Percentiles rank a stretch among this genome's conserved stretches.
Conservation (phyloP, 2,797 vertebrate species). For the Arctocebus calabarensis region DNA sequence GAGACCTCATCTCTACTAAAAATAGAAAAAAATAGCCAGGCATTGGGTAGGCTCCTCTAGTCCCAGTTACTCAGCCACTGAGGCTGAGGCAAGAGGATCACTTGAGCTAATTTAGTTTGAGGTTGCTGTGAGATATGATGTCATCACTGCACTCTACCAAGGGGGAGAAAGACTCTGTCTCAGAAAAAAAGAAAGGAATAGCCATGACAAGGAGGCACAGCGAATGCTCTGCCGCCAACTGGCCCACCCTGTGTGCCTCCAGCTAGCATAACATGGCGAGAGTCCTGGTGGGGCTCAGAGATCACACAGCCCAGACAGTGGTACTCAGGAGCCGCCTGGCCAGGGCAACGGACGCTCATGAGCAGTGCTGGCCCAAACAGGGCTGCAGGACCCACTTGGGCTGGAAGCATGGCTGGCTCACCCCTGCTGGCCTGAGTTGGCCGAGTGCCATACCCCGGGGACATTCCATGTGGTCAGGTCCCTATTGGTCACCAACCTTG, state of each 20-base stretch:
- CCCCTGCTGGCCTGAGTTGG: not conserved
- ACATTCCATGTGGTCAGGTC: not conserved
- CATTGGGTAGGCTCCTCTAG: too few species aligned
- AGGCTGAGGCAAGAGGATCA: too few species aligned
- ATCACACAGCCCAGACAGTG: not conserved
- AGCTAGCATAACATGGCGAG: not conserved
- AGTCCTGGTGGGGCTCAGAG: not conserved
- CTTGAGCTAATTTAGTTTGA: too few species aligned
- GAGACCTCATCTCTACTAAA: too few species aligned
- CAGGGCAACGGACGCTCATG: not conserved
- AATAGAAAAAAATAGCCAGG: too few species aligned
- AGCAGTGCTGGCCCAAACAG: not conserved
- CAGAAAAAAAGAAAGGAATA: not conserved
- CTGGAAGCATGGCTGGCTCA: not conserved
- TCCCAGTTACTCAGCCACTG: too few species aligned
- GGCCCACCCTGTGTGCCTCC: not conserved
- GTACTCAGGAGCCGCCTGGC: not conserved
- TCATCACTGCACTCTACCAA: too few species aligned
- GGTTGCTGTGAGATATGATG: too few species aligned
- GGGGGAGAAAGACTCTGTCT: too few species aligned
- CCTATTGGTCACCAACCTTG: not conserved
- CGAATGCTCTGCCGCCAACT: not conserved
- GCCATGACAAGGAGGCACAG: not conserved
- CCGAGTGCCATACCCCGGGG: not conserved
- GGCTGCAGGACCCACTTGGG: not conserved